Conservation (phyloP, 2,888 invertebrate species). For the Lasioglossum leucozonium region DNA sequence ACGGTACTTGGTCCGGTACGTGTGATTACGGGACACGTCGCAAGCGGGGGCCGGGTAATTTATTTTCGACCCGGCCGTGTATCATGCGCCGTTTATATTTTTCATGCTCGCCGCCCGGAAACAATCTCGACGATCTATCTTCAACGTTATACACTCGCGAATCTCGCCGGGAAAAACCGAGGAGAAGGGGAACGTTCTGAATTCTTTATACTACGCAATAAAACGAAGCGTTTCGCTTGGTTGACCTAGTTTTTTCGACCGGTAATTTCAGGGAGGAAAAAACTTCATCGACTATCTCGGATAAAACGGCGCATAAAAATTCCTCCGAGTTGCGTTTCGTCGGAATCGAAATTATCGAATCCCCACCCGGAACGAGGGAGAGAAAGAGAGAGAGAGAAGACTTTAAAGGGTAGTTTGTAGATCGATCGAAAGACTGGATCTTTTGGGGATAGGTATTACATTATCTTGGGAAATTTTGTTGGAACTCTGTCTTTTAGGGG, state of each 20-base stretch:
- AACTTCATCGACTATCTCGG: not conserved
- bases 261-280: not conserved
- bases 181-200: not conserved
- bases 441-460: not conserved
- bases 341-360: not conserved
- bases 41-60: conserved; percentile 44
- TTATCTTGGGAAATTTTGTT: not conserved
- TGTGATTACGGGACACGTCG: conserved; percentile 60
- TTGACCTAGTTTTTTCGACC: not conserved
- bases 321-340: no score
- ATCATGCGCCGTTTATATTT: conserved; percentile 29
- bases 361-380: not conserved
- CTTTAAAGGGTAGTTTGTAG: not conserved
- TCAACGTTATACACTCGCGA: not conserved
- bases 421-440: not conserved
- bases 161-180: not conserved
- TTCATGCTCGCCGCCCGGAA: conserved; percentile 5
- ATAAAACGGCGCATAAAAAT: not conserved
- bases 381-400: not conserved
- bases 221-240: not conserved
- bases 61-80: conserved; percentile 32
- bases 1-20: conserved; percentile 52
- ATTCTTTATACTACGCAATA: conserved; percentile 3
- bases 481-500: not conserved
- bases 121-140: not conserved